Conservation (phyloP, 2,888 invertebrate genomes). For the Leptinotarsa juncta region DNA sequence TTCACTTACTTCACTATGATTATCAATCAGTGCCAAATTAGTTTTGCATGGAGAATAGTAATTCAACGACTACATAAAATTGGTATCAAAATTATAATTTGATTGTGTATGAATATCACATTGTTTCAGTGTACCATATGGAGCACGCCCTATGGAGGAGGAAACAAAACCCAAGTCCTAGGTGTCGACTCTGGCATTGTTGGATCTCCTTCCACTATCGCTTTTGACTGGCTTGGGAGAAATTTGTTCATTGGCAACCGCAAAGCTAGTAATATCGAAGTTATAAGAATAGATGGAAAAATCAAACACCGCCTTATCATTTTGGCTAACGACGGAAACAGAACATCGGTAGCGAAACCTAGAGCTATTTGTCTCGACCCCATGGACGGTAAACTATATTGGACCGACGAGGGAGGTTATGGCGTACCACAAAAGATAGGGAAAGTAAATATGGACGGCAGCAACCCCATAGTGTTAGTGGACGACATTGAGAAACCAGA, state of each 20-base stretch:
- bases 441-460: slow-evolving; percentile 94
- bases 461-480: slow-evolving; percentile 78
- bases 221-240: slow-evolving; percentile 96
- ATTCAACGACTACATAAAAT: too few species aligned
- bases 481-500: slow-evolving; percentile 81
- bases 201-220: slow-evolving; percentile 90
- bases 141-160: slow-evolving; percentile 85
- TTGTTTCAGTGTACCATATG: slow-evolving; percentile 81
- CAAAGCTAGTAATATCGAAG: slow-evolving; percentile 90
- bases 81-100: too few species aligned
- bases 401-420: slow-evolving; percentile 95
- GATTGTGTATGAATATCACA: too few species aligned
- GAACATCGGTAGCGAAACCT: slow-evolving; percentile 87
- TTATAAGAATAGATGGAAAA: slow-evolving; percentile 87
- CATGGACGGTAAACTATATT: slow-evolving; percentile 92
- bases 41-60: too few species aligned
- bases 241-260: slow-evolving; percentile 94
- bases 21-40: too few species aligned
- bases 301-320: slow-evolving; percentile 86
- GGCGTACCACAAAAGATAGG: slow-evolving; percentile 91
- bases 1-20: too few species aligned
- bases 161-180: slow-evolving; percentile 85
- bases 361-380: slow-evolving; percentile 91
- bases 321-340: slow-evolving; percentile 89
- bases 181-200: slow-evolving; percentile 87